Base-by-base conservation (phyloP, 1,140 invertebrate genomes). In the Ceratitis capitata region DNA sequence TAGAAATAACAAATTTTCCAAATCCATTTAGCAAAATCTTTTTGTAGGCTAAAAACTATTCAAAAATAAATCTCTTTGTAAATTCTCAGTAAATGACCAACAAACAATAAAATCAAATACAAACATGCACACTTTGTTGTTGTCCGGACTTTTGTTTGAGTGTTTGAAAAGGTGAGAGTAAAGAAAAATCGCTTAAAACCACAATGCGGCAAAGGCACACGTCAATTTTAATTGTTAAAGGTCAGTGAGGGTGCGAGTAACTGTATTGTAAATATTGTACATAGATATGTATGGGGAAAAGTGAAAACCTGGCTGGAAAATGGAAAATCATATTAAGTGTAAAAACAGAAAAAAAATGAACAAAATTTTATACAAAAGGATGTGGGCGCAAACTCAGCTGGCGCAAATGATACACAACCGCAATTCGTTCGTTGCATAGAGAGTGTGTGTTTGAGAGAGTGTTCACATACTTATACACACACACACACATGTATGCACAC, bases 331-430 rank as follows among this genome's bases (percentile, higher is more conserved):
- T 45, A 78, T 78, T 78, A 69, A 61, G 16, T 39, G 35, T 39
- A 74, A 42, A 61, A 61, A 61, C 1, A 78, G n/a, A 19, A n/a
- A 56, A 61, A 26, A n/a, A n/a, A 61, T 6, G 16, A 69, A 14
- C 12, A 69, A n/a, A 69, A 78, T 45, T n/a, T 78, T 42, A 26
- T 47, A 14, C 6, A 23, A 53, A 83, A 83, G 82, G 82, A 83
- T 83, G 82, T 83, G 82, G 82, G 82, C 82, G 49, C 82, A 53
- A 4, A 83, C 82, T 78, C 69, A 78, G 69, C 39, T 78, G 69
- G 69, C 69, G 35, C 12, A 78, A 78, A 78, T 78, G 69, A 23
- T 12, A 19, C 23, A 45, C 69, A 78, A 78, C 69, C 69, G 14
- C 69, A 45, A 10, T 5, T 23, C 64, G 10, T 26, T 23, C 26